Conservation (phyloP, 2,797 vertebrate species). For the Echeneis naucrates region DNA sequence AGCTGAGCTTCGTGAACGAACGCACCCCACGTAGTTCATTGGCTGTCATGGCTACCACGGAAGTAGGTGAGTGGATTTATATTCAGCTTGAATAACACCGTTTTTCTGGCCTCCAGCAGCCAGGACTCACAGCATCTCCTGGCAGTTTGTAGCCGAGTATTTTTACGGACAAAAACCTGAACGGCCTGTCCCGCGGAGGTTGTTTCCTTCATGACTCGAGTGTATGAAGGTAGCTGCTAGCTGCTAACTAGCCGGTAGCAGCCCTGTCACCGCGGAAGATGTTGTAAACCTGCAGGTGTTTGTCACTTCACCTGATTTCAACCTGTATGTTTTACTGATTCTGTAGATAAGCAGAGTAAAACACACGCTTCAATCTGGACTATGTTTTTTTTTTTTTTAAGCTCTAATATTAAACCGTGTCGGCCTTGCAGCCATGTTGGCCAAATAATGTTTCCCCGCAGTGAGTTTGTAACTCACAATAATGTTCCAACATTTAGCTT, state of each 20-base stretch:
- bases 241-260: constrained; percentile 40
- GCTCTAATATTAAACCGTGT: neutral
- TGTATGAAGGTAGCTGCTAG: no score
- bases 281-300: neutral
- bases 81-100: neutral
- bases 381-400: neutral
- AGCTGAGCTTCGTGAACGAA: neutral
- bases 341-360: neutral
- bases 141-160: accelerated
- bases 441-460: neutral
- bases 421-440: neutral
- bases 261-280: neutral
- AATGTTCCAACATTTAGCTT: neutral
- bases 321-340: no score
- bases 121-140: neutral
- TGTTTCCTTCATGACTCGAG: no score
- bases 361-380: neutral
- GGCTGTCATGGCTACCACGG: constrained; percentile 79
- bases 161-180: no score
- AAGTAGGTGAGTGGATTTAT: constrained; percentile 79
- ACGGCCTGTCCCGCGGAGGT: accelerated
- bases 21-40: constrained; percentile 32
- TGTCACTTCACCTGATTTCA: neutral
- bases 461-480: no score
- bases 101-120: neutral